A percentile compares a stretch with the other conserved stretches of the same genome.
Evolutionary conservation across 2,797 vertebrate species (phyloP).

Genomic region (Chanos chanos): DNA sequence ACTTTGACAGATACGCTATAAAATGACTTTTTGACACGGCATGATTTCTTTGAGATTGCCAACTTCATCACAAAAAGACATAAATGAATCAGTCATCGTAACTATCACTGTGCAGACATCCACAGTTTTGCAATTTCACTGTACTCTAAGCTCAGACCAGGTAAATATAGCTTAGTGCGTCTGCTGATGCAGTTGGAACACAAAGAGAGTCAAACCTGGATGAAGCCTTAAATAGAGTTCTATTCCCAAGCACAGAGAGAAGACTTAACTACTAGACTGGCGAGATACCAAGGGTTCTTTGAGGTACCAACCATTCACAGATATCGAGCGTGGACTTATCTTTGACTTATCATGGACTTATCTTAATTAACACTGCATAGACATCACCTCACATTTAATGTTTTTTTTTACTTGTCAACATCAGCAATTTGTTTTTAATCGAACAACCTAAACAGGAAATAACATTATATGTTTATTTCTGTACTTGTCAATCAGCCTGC

Average conservation of each 20-base stretch:
- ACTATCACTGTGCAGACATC: neutral
- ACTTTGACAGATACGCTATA: neutral
- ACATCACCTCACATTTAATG: no score
- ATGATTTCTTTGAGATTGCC: neutral
- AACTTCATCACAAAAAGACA: no score
- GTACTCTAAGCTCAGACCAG: no score
- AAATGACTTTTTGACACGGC: neutral
- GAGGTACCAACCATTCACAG: conserved; percentile 13
- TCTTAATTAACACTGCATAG: no score
- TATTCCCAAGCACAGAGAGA: conserved; percentile 14
- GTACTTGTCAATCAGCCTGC: no score
- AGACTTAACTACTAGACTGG: conserved; percentile 24
- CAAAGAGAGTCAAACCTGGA: neutral
- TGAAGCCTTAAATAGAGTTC: conserved; percentile 23
- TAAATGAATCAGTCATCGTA: no score
- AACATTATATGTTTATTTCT: no score
- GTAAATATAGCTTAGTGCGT: neutral
- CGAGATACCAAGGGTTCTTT: conserved; percentile 18
- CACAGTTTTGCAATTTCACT: no score
- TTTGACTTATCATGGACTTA: no score
- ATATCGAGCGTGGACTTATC: conserved; percentile 5
- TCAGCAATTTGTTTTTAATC: no score
- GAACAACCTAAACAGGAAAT: no score
- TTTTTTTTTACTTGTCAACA: no score
- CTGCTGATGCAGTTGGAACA: neutral